phyloP scores from a whole-genome alignment of 2,113 vertebrate species.

The Origma solitaria region DNA sequence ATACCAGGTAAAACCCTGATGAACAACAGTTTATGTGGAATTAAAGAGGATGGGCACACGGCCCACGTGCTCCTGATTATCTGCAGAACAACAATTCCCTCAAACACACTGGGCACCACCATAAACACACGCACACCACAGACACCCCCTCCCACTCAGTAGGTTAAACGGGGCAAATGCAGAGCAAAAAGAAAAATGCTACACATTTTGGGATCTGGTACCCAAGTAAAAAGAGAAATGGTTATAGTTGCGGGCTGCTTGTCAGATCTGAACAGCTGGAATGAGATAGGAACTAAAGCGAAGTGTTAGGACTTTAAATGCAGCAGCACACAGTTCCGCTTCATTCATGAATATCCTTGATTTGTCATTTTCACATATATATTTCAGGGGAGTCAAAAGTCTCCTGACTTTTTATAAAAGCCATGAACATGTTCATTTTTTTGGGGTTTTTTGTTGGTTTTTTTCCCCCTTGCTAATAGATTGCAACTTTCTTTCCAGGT shows the following conservation, averaged over 20 bases:
- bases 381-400: neutral
- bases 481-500: neutral
- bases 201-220: neutral
- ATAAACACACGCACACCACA: rapidly evolving
- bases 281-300: neutral
- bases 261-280: neutral
- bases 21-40: neutral
- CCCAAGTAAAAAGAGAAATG: neutral
- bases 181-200: neutral
- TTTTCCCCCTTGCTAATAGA: neutral
- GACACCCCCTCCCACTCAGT: rapidly evolving
- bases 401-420: neutral
- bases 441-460: neutral
- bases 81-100: neutral
- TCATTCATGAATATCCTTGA: neutral
- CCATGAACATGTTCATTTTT: neutral
- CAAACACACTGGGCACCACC: neutral
- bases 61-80: rapidly evolving
- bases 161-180: neutral
- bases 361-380: neutral
- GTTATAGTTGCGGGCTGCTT: neutral
- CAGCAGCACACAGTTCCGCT: neutral
- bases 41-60: neutral
- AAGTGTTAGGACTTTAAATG: neutral
- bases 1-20: neutral